A percentile compares a stretch with the other conserved stretches of the same genome.
These are phyloP conservation scores for Himalopsyche kuldschensis DNA, from an alignment of 2,888 invertebrate genomes.

Conservation along the genomic window DNA sequence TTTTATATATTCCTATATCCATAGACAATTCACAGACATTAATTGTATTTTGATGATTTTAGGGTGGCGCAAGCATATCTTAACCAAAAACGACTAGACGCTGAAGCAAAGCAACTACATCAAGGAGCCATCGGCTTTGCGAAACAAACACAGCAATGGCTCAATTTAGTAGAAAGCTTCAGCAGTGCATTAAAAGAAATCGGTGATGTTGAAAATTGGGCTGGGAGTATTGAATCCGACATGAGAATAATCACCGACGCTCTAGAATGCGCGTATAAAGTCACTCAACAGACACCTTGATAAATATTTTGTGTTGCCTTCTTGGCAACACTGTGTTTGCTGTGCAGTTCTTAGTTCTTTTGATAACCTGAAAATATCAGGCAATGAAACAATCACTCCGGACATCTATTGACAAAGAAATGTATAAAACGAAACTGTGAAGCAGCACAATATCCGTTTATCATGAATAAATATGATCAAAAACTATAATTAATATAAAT, in stretches of 20 bases:
- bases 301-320: background rate
- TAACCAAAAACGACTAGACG: slow-evolving; percentile 96
- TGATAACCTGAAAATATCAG: no score
- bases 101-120: slow-evolving; percentile 95
- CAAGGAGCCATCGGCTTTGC: slow-evolving; percentile 92
- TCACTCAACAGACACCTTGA: slow-evolving; percentile 52
- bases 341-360: background rate
- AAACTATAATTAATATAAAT: no score
- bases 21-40: no score
- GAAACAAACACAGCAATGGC: slow-evolving; percentile 96
- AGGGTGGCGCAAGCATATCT: slow-evolving; percentile 98
- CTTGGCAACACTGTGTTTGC: background rate
- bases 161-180: slow-evolving; percentile 86
- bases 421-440: no score
- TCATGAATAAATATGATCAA: no score
- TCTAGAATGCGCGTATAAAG: slow-evolving; percentile 91
- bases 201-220: slow-evolving; percentile 99
- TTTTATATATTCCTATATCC: no score
- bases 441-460: no score
- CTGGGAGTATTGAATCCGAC: slow-evolving; percentile 93
- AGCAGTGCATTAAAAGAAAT: slow-evolving; percentile 91
- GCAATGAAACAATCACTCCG: no score
- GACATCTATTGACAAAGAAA: no score
- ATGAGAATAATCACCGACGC: slow-evolving; percentile 91
- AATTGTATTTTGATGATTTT: slow-evolving; percentile 42